phyloP scores from a whole-genome alignment of 2,113 vertebrate genomes.

The Tragelaphus imberbis region DNA sequence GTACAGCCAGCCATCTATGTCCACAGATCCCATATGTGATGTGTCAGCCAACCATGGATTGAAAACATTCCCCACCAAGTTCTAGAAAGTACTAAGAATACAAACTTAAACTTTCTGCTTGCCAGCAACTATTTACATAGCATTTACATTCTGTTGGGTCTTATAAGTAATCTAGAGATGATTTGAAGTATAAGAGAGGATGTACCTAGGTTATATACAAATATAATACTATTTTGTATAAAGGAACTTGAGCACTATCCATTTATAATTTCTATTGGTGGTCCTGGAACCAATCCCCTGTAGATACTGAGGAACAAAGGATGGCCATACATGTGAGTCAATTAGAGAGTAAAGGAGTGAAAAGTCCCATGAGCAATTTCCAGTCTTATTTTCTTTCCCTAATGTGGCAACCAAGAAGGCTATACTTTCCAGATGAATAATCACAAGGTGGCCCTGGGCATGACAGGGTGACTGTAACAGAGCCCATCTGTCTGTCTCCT shows the following conservation, averaged over 20 bases:
- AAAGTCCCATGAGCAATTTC: neutral
- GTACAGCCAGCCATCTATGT: neutral
- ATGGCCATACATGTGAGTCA: neutral
- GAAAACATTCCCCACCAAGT: neutral
- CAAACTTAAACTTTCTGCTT: neutral
- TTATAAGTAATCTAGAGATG: neutral
- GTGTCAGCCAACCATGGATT: neutral
- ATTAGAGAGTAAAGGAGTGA: neutral
- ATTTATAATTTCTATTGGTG: neutral
- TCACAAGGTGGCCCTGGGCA: neutral
- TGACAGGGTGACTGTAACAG: neutral
- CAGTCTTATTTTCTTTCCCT: neutral
- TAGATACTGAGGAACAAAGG: neutral
- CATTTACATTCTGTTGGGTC: neutral
- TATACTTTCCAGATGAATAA: neutral
- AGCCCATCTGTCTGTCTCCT: neutral
- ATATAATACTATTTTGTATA: neutral
- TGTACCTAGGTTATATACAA: neutral
- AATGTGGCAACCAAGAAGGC: neutral
- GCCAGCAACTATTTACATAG: neutral
- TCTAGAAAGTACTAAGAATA: neutral
- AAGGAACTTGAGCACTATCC: neutral
- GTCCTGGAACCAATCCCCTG: neutral
- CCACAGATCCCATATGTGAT: neutral
- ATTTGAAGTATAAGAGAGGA: neutral